Percentiles rank a stretch among this genome's conserved stretches.
Evolutionary conservation across 2,888 invertebrate species (phyloP).

Genomic region (Dolichopus griseipennis): DNA sequence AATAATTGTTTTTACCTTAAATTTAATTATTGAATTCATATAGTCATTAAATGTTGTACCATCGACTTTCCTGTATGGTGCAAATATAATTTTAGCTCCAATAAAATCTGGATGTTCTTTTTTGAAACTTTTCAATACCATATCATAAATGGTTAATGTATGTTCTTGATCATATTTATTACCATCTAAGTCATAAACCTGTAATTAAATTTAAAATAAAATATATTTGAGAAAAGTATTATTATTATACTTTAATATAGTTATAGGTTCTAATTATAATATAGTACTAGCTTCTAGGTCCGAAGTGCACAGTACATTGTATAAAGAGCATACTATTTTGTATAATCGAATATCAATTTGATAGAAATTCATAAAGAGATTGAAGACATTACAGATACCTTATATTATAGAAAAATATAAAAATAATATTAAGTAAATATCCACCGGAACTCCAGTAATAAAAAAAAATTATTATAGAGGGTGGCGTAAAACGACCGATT

Average conservation of each 20-base stretch:
- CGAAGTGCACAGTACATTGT: too few species aligned
- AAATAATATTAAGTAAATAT: too few species aligned
- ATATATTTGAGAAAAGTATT: too few species aligned
- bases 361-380: conserved; percentile 7
- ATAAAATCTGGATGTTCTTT: conserved; percentile 54
- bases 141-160: conserved; percentile 51
- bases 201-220: conserved; percentile 10
- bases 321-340: not conserved
- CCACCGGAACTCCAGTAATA: too few species aligned
- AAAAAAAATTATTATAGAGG: too few species aligned
- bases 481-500: too few species aligned
- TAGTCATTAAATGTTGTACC: conserved; percentile 42
- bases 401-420: too few species aligned
- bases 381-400: too few species aligned
- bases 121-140: conserved; percentile 50
- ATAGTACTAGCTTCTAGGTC: too few species aligned
- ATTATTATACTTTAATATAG: too few species aligned
- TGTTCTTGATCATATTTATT: conserved; percentile 48
- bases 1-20: conserved; percentile 28
- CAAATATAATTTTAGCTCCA: conserved; percentile 62
- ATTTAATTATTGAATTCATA: conserved; percentile 34
- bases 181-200: conserved; percentile 59
- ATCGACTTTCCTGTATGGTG: conserved; percentile 49
- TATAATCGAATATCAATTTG: not conserved
- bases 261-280: too few species aligned